These are phyloP conservation scores for Nestor notabilis DNA, from an alignment of 2,113 vertebrate genomes.

Conservation along the genomic window DNA sequence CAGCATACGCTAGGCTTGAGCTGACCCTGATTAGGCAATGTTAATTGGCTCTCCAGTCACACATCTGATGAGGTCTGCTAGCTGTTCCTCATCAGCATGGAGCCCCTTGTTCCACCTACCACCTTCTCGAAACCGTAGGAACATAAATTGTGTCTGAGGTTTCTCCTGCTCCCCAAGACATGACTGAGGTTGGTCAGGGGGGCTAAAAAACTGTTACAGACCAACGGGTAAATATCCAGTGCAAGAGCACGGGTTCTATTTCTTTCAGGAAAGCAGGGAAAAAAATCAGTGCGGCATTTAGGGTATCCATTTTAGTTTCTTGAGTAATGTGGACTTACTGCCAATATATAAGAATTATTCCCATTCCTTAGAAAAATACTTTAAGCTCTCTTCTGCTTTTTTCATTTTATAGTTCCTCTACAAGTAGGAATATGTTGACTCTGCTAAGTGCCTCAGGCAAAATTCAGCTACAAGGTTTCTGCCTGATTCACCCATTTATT, in stretches of 20 bases:
- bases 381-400: neutral
- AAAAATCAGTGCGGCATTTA: neutral
- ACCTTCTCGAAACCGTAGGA: neutral
- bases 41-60: neutral
- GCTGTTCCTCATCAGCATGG: neutral
- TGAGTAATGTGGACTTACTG: neutral
- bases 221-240: neutral
- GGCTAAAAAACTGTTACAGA: neutral
- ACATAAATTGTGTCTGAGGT: neutral
- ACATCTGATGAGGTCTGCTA: neutral
- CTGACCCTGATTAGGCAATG: neutral
- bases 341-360: neutral
- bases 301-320: neutral
- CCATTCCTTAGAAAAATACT: neutral
- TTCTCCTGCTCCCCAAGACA: neutral
- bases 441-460: neutral
- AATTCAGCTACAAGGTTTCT: conserved; percentile 11
- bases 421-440: neutral
- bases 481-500: neutral
- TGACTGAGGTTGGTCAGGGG: neutral
- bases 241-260: neutral
- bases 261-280: neutral
- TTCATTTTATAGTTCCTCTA: neutral
- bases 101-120: neutral
- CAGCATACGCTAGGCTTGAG: neutral